Percentiles rank a stretch among this genome's conserved stretches.
Evolutionary conservation across 2,113 vertebrate genomes (phyloP).

Genomic region (Bubalus kerabau): DNA sequence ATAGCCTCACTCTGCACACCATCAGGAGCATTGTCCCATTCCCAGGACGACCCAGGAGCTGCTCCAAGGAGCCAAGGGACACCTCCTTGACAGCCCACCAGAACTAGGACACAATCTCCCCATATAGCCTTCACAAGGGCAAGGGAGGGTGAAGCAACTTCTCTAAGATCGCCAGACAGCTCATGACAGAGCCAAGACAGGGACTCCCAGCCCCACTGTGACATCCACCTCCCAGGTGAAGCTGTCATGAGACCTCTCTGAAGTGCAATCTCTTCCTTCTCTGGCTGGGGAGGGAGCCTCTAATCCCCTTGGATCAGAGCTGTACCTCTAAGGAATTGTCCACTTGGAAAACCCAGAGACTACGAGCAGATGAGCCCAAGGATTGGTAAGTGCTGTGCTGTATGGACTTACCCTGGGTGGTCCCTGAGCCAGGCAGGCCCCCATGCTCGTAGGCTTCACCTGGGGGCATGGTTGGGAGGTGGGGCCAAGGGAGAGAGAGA

Average conservation of each 20-base stretch:
- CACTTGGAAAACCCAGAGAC: background rate
- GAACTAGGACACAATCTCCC: background rate
- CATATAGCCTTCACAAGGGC: background rate
- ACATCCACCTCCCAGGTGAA: background rate
- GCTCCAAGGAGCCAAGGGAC: background rate
- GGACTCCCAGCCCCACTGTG: background rate
- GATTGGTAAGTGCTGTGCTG: background rate
- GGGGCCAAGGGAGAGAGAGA: background rate
- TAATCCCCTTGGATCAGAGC: background rate
- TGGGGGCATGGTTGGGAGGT: background rate
- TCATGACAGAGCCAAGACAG: background rate
- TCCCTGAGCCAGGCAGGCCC: background rate
- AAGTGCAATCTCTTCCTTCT: too few species aligned
- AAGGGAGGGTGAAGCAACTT: background rate
- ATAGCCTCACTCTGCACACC: accelerated
- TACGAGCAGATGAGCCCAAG: background rate
- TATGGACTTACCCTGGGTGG: too few species aligned
- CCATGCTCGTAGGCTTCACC: background rate
- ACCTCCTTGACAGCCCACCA: background rate
- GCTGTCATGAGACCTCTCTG: background rate
- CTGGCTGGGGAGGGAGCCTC: background rate
- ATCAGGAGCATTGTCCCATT: accelerated
- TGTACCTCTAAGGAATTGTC: background rate
- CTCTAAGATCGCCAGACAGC: background rate
- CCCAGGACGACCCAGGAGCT: background rate